These are phyloP conservation scores for Takifugu flavidus DNA, from an alignment of 2,113 vertebrate genomes.

Conservation along the genomic window DNA sequence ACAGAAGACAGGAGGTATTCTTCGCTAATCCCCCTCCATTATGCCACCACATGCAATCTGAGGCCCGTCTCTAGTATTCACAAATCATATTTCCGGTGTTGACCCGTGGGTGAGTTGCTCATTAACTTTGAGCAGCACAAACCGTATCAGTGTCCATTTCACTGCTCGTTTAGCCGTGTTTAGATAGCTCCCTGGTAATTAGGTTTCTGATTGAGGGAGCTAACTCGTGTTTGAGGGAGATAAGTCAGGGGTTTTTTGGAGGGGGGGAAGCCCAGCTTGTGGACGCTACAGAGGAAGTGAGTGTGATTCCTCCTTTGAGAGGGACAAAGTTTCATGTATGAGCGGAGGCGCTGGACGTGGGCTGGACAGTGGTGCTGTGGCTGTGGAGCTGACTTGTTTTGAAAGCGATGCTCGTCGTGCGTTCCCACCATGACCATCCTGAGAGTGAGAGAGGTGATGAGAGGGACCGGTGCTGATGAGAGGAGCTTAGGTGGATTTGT, in stretches of 20 bases:
- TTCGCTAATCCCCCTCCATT: conserved; percentile 63
- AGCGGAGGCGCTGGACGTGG: too few species aligned
- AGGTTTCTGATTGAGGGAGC: conserved; percentile 42
- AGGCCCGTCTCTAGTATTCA: conserved; percentile 41
- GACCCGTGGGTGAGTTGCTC: conserved; percentile 59
- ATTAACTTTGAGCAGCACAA: conserved; percentile 47
- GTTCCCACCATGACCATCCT: too few species aligned
- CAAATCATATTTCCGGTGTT: conserved; percentile 63
- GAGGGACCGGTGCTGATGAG: too few species aligned
- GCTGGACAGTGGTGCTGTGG: too few species aligned
- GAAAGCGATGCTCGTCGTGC: too few species aligned
- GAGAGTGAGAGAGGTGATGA: too few species aligned
- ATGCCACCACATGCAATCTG: conserved; percentile 55
- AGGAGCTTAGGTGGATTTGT: too few species aligned
- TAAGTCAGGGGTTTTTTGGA: conserved; percentile 5
- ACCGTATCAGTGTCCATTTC: conserved; percentile 42
- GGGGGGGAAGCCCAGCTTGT: background rate
- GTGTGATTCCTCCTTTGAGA: too few species aligned
- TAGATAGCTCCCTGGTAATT: conserved; percentile 54
- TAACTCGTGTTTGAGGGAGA: conserved; percentile 8
- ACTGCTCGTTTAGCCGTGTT: conserved; percentile 42
- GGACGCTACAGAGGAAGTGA: too few species aligned
- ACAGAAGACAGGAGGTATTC: conserved; percentile 71
- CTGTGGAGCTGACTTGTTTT: too few species aligned
- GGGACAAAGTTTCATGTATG: too few species aligned